A percentile compares a stretch with the other conserved stretches of the same genome.
These are phyloP conservation scores for Lophura nycthemera DNA, from an alignment of 2,113 vertebrate genomes.

Conservation along the genomic window DNA sequence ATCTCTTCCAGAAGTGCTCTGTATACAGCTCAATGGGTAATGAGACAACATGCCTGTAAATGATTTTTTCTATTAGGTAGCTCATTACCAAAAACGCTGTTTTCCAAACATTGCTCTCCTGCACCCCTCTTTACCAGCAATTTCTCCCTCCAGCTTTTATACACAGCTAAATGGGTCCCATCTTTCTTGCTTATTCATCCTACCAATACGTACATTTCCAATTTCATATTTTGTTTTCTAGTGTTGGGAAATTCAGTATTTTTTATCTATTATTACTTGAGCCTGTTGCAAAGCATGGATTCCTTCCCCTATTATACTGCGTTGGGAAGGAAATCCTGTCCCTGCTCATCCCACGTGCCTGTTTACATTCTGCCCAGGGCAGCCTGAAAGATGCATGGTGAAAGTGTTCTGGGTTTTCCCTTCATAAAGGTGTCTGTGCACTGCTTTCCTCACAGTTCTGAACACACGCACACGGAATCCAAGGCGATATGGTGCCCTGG, in stretches of 20 bases:
- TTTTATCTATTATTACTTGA: background rate
- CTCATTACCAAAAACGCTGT: background rate
- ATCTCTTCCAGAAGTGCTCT: background rate
- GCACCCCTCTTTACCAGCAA: background rate
- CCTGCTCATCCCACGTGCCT: background rate
- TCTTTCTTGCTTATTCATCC: background rate
- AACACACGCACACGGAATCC: background rate
- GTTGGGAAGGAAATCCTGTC: background rate
- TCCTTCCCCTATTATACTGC: background rate
- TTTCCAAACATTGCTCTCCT: background rate
- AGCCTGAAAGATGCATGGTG: rapidly evolving
- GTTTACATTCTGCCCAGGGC: background rate
- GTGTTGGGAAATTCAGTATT: background rate
- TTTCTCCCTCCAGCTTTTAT: background rate
- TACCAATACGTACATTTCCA: background rate
- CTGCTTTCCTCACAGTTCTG: rapidly evolving
- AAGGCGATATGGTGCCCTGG: background rate
- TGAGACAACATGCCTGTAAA: background rate
- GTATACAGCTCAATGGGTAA: background rate
- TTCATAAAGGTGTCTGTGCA: background rate
- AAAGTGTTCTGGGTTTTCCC: rapidly evolving
- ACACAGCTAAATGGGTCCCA: background rate
- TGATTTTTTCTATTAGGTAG: background rate
- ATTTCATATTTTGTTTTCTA: background rate
- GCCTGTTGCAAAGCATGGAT: background rate